These are phyloP conservation scores for Yponomeuta cagnagella DNA, from an alignment of 2,888 invertebrate species.

Conservation along the genomic window DNA sequence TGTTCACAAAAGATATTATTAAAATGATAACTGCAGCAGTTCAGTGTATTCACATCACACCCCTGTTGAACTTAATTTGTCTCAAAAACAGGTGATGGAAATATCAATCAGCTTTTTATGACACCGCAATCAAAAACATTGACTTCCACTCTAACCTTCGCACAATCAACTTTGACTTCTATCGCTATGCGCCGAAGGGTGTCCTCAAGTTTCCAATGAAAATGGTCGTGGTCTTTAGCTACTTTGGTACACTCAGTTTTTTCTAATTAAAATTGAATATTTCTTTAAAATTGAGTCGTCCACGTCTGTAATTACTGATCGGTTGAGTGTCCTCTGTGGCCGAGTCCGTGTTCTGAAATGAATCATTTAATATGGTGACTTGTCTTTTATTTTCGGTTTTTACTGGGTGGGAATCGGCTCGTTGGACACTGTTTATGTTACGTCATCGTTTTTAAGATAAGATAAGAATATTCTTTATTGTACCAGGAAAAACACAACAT, in stretches of 20 bases:
- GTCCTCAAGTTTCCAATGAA: background rate
- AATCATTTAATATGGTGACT: background rate
- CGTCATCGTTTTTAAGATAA: background rate
- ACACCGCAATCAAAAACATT: background rate
- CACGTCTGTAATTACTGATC: slow-evolving; percentile 29
- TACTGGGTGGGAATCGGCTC: background rate
- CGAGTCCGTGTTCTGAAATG: background rate
- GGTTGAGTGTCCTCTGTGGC: slow-evolving; percentile 17
- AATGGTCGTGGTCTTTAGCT: background rate
- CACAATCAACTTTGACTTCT: background rate
- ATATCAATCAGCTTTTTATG: slow-evolving; percentile 10
- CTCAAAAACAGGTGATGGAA: slow-evolving; percentile 10
- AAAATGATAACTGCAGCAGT: too few relatives aligned
- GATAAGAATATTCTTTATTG: too few relatives aligned
- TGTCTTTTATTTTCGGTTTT: background rate
- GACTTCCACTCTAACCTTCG: background rate
- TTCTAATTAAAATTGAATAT: slow-evolving; percentile 31
- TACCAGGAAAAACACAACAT: too few relatives aligned
- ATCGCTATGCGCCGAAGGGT: background rate
- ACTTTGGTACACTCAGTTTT: slow-evolving; percentile 16
- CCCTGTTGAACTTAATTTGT: background rate
- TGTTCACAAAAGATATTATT: too few relatives aligned
- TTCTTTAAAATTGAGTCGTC: slow-evolving; percentile 31
- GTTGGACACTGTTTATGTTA: background rate
- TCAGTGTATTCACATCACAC: background rate